These are phyloP conservation scores for Mycogona germanica DNA, from an alignment of 2,888 invertebrate species.

Conservation along the genomic window DNA sequence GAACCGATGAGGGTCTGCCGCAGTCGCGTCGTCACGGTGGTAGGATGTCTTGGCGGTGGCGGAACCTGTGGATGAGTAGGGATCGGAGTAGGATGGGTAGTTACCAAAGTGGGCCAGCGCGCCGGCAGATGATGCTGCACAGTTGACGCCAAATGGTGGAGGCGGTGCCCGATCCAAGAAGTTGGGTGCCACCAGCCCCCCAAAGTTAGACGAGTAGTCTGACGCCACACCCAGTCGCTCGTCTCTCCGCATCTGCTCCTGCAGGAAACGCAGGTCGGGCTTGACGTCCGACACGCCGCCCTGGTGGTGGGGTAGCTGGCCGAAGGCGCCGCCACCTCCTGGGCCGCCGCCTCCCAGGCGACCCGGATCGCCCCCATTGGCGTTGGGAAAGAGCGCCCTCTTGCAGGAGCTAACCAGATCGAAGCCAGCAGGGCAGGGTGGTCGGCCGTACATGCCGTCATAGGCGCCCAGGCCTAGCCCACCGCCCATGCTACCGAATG, in stretches of 20 bases:
- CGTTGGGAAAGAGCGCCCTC: constrained; percentile 1
- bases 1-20: background rate
- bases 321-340: background rate
- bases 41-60: background rate
- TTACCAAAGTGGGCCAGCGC: background rate
- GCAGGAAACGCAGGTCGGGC: background rate
- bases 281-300: background rate
- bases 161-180: background rate
- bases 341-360: too few relatives aligned
- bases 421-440: background rate
- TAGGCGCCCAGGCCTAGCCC: background rate
- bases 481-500: background rate
- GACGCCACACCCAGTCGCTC: background rate
- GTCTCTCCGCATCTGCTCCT: constrained; percentile 1
- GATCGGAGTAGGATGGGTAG: background rate
- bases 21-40: background rate
- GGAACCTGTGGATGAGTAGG: too few relatives aligned
- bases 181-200: too few relatives aligned
- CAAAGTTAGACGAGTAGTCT: too few relatives aligned
- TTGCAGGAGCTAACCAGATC: constrained; percentile 1
- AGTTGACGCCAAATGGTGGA: background rate
- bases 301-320: background rate
- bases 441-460: background rate
- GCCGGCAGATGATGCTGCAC: background rate
- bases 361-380: background rate